A percentile compares a stretch with the other conserved stretches of the same genome.
phyloP scores from a whole-genome alignment of 2,113 vertebrate genomes.

The Plotosus lineatus region DNA sequence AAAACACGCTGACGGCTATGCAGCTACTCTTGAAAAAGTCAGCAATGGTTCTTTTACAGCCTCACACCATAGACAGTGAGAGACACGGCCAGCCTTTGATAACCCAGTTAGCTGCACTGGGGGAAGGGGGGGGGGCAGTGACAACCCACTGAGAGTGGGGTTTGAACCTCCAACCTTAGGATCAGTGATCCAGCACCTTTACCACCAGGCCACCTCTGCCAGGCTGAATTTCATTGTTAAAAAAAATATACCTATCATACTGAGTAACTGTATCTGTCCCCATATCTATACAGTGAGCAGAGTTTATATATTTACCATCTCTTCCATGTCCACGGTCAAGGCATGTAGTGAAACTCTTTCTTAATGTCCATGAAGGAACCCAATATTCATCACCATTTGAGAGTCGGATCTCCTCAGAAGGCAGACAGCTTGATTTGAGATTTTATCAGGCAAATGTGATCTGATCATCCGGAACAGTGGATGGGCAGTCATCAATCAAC shows the following conservation, averaged over 20 bases:
- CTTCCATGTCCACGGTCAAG: constrained; percentile 1
- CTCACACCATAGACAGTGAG: no score
- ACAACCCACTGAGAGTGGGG: no score
- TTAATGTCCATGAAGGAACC: constrained; percentile 24
- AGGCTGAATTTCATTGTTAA: background rate
- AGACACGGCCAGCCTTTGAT: no score
- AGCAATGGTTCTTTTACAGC: no score
- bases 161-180: no score
- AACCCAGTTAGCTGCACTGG: no score
- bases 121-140: no score
- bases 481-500: constrained; percentile 55
- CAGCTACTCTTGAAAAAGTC: no score
- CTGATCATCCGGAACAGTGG: constrained; percentile 53
- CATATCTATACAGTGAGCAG: background rate
- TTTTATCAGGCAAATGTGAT: constrained; percentile 51
- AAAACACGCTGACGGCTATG: no score
- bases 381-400: constrained; percentile 25
- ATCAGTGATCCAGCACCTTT: no score
- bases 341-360: constrained; percentile 15
- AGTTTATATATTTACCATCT: background rate
- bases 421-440: constrained; percentile 47
- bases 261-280: background rate
- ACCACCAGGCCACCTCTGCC: no score
- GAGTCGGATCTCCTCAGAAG: constrained; percentile 32
- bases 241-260: background rate